Evolutionary conservation across 1,140 invertebrate genomes (phyloP).

Genomic region (Monochamus saltuarius): DNA sequence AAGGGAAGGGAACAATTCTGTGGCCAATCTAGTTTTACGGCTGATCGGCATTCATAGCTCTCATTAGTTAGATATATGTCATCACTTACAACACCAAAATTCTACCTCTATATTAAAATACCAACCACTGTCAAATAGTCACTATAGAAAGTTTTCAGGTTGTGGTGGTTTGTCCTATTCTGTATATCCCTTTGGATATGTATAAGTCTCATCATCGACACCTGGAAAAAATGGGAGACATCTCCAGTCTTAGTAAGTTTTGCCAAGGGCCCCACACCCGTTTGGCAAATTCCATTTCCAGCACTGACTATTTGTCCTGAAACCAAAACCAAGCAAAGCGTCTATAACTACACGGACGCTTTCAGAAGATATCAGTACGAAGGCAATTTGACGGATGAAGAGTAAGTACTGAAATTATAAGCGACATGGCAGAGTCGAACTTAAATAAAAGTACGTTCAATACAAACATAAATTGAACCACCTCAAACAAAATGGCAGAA

Average conservation of each 20-base stretch:
- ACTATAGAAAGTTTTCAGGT: slow-evolving; percentile 38
- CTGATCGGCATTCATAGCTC: no score
- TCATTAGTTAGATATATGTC: no score
- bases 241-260: slow-evolving; percentile 61
- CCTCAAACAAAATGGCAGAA: no score
- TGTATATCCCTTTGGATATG: slow-evolving; percentile 53
- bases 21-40: no score
- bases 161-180: slow-evolving; percentile 57
- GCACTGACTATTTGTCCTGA: slow-evolving; percentile 59
- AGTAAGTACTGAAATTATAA: slow-evolving; percentile 52
- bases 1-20: no score
- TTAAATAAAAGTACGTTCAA: no score
- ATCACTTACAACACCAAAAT: no score
- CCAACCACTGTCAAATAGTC: no score
- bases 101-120: no score
- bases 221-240: slow-evolving; percentile 57
- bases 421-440: no score
- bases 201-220: slow-evolving; percentile 52
- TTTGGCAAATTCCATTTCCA: slow-evolving; percentile 59
- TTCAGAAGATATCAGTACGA: slow-evolving; percentile 24
- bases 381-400: slow-evolving; percentile 52
- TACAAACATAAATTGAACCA: no score
- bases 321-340: slow-evolving; percentile 45
- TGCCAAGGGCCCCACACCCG: slow-evolving; percentile 55
- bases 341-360: slow-evolving; percentile 48